Conservation (phyloP, 2,113 vertebrate species). For the Aptenodytes forsteri region DNA sequence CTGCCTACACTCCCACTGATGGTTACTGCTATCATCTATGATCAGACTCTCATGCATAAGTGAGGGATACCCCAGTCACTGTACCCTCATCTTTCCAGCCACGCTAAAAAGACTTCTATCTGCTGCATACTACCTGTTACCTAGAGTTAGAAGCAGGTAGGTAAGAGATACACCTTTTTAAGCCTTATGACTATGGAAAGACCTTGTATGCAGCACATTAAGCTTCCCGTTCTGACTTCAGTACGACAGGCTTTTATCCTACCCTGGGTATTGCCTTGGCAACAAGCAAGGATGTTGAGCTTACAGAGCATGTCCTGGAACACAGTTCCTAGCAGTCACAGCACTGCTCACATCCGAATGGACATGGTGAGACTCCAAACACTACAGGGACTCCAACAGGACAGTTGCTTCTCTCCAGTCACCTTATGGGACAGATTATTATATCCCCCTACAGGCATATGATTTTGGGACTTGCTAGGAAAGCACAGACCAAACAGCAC, state of each 20-base stretch:
- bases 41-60: rapidly evolving
- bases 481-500: not conserved
- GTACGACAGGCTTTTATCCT: not conserved
- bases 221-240: not conserved
- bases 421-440: not conserved
- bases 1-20: no score
- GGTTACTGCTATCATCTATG: not conserved
- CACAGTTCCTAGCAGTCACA: not conserved
- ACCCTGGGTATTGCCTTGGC: not conserved
- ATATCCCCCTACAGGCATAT: not conserved
- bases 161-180: not conserved
- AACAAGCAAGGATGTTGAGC: not conserved
- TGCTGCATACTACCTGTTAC: not conserved
- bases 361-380: not conserved
- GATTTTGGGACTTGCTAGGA: not conserved
- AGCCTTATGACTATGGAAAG: not conserved
- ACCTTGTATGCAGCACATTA: not conserved
- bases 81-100: not conserved
- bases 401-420: not conserved
- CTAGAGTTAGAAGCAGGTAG: not conserved
- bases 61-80: not conserved
- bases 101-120: not conserved
- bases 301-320: not conserved
- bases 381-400: not conserved
- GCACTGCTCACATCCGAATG: not conserved